Evolutionary conservation across 2,888 invertebrate genomes (phyloP).

Genomic region (Melieria crassipennis): DNA sequence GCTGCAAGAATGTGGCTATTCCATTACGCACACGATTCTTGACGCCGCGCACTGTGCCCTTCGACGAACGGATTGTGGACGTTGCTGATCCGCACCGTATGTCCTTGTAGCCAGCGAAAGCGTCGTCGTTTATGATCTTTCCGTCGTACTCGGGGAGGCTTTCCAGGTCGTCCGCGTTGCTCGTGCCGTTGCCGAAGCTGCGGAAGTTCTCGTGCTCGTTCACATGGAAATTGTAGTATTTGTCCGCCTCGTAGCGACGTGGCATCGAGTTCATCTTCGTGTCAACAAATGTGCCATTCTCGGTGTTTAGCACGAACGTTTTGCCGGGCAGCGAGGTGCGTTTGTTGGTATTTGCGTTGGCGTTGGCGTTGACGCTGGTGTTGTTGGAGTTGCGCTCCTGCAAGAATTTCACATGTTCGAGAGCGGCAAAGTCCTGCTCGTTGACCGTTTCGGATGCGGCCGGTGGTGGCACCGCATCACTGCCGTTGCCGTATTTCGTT

Average conservation of each 20-base stretch:
- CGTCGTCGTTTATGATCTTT: conserved; percentile 68
- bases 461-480: neutral
- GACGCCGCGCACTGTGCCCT: conserved; percentile 92
- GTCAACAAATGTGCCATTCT: conserved; percentile 49
- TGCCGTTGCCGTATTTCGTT: conserved; percentile 39
- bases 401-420: conserved; percentile 40
- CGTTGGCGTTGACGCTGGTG: conserved; percentile 9
- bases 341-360: conserved; percentile 36
- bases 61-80: conserved; percentile 87
- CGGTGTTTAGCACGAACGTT: conserved; percentile 48
- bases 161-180: conserved; percentile 36
- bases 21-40: conserved; percentile 94
- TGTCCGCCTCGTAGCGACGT: conserved; percentile 75
- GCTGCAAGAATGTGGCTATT: conserved; percentile 92
- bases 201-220: conserved; percentile 70
- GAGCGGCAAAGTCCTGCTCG: conserved; percentile 37
- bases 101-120: conserved; percentile 84
- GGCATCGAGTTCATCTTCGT: conserved; percentile 58
- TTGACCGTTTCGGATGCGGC: conserved; percentile 1
- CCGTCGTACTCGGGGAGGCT: conserved; percentile 48
- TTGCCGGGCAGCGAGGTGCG: conserved; percentile 46
- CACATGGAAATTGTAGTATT: conserved; percentile 84
- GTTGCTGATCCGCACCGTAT: conserved; percentile 71
- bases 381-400: conserved; percentile 30
- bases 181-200: conserved; percentile 46